phyloP scores from a whole-genome alignment of 2,888 invertebrate species.

The Mechanitis messenoides region DNA sequence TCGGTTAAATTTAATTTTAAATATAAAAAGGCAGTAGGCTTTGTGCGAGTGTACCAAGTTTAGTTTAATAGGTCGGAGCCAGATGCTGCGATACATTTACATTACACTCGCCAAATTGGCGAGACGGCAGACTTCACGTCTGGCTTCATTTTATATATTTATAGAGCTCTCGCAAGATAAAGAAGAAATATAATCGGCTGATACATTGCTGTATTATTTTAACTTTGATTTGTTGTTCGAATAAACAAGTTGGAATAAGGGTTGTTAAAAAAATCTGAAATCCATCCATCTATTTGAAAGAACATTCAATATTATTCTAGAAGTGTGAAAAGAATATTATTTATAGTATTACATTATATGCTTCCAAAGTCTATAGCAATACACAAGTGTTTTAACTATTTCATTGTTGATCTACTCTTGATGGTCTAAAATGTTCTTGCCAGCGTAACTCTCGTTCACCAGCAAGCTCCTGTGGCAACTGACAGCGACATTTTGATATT shows the following conservation, averaged over 20 bases:
- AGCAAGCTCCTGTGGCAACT: neutral
- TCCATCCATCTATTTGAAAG: no score
- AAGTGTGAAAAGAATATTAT: no score
- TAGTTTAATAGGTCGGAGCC: conserved; percentile 4
- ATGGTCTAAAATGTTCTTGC: conserved; percentile 12
- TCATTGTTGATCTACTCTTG: neutral
- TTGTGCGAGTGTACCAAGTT: neutral
- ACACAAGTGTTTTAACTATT: neutral
- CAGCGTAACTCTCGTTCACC: conserved; percentile 6
- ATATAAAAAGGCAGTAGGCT: no score
- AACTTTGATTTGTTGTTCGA: neutral
- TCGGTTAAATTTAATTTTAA: no score
- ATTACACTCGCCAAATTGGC: conserved; percentile 7
- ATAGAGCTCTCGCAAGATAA: neutral
- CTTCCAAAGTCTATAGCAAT: neutral
- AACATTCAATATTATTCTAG: no score
- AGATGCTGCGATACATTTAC: conserved; percentile 4
- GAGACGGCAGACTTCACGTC: conserved; percentile 5
- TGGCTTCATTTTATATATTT: conserved; percentile 6
- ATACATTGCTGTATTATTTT: neutral
- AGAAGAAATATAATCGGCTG: conserved; percentile 1
- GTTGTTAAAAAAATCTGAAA: no score
- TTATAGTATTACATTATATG: no score
- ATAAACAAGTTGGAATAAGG: no score
- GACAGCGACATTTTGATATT: conserved; percentile 18